Evolutionary conservation across 2,797 vertebrate genomes (phyloP), one percentile per base, ranked within the genome.

Genomic region (Bovichtus diacanthus): DNA sequence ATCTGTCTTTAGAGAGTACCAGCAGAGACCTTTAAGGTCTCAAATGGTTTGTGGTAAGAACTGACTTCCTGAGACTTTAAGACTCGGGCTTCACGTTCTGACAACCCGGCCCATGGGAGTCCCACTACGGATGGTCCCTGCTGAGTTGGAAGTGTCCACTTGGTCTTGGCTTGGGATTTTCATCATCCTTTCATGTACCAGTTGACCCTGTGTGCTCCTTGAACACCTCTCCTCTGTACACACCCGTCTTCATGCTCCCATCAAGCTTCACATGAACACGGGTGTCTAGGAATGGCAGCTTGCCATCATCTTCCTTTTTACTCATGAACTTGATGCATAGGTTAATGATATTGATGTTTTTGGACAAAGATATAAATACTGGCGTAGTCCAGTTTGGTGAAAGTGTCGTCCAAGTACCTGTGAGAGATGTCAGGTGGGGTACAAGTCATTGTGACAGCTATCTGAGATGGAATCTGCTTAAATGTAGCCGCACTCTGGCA

Each of bases 241-340:
- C n/a, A 10, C 38, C n/a, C 29, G 13, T 43, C 31, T 46, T 55
- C 9, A 44, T 27, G 39, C 27, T 43, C 51, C 27, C 63, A 55
- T 69, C 56, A 62, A 31, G 69, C 58, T 49, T 41, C 13, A 38
- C 46, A n/a, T 31, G 13, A 58, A 58, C 38, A 38, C 56, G 18
- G 41, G 12, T 23, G 10, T 43, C 53, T 27, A 11, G 25, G 15
- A 36, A 29, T 19, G 21, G 5, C 38, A 19, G 38, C 3, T 15
- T 10, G 7, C 34, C 36, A 8, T 46, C 54, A 6, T 36, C 36
- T 25, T 21, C 1, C 16, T 18, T 13, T 67, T 10, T 5, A 15
- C 50, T 19, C 29, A 39, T 21, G 23, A 53, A 38, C 23, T 4
- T 5, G 0, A 38, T n/a, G 23, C 38, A 39, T 10, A 8, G 36